These are phyloP conservation scores for Euzophera pinguis DNA, from an alignment of 2,888 invertebrate species.

Conservation along the genomic window DNA sequence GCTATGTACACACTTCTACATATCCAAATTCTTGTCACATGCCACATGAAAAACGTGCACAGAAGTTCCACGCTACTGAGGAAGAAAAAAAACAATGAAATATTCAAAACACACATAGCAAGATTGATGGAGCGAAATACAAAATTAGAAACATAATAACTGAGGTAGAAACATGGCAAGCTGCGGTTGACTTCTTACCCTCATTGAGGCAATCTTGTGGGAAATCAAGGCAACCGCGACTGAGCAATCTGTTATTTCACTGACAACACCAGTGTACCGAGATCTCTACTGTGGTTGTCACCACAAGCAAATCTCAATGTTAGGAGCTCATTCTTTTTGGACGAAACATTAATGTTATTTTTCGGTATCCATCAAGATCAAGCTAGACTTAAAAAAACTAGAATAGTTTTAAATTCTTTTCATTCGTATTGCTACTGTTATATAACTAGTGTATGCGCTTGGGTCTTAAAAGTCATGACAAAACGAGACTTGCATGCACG, in stretches of 20 bases:
- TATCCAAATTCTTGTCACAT: neutral
- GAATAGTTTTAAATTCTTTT: no score
- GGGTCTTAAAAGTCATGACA: no score
- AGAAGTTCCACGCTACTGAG: neutral
- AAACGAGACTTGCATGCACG: no score
- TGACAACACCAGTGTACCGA: constrained; percentile 41
- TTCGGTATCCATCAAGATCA: constrained; percentile 10
- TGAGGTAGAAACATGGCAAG: constrained; percentile 38
- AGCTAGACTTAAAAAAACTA: no score
- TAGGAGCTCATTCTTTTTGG: constrained; percentile 15
- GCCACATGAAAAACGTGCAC: neutral
- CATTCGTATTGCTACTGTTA: no score
- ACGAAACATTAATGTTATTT: constrained; percentile 16
- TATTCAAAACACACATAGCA: constrained; percentile 31
- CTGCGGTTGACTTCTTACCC: constrained; percentile 56
- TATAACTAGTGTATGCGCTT: no score
- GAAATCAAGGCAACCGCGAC: constrained; percentile 61
- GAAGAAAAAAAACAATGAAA: constrained; percentile 26
- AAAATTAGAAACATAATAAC: constrained; percentile 43
- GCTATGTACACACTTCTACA: no score
- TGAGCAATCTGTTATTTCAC: constrained; percentile 58
- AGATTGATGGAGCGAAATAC: constrained; percentile 38
- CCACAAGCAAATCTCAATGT: neutral
- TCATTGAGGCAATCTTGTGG: constrained; percentile 66
- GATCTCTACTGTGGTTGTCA: constrained; percentile 28